A percentile compares a stretch with the other conserved stretches of the same genome.
Conservation (phyloP, 2,113 vertebrate species). For the Falcunculus frontatus region DNA sequence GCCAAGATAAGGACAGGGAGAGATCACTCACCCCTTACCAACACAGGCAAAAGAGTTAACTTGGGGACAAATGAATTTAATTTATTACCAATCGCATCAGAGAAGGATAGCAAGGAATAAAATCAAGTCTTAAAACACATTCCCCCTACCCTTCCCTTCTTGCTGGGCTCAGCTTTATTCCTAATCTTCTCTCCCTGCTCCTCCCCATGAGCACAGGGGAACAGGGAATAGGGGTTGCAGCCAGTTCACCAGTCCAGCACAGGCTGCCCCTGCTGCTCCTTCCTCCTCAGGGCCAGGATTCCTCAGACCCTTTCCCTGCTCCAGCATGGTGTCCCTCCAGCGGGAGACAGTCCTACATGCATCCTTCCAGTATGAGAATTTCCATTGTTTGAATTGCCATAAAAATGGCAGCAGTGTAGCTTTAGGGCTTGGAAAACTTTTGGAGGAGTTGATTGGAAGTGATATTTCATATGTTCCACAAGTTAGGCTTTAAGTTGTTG, state of each 20-base stretch:
- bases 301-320: background rate
- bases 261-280: background rate
- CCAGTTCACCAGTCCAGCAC: background rate
- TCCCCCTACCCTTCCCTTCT: background rate
- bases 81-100: background rate
- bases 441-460: background rate
- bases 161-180: background rate
- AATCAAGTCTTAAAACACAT: background rate
- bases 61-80: background rate
- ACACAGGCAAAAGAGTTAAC: background rate
- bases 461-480: background rate
- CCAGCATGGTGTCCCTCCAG: rapidly evolving
- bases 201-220: background rate
- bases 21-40: background rate
- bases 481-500: background rate
- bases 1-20: background rate
- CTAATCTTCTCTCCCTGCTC: background rate
- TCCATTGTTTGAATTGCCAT: background rate
- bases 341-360: background rate
- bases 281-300: background rate
- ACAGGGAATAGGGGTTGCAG: background rate
- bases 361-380: background rate
- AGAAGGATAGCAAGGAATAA: background rate
- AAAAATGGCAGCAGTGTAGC: background rate
- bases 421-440: background rate